Evolutionary conservation across 2,797 vertebrate species (phyloP).

Genomic region (Leptatherina wallacei): DNA sequence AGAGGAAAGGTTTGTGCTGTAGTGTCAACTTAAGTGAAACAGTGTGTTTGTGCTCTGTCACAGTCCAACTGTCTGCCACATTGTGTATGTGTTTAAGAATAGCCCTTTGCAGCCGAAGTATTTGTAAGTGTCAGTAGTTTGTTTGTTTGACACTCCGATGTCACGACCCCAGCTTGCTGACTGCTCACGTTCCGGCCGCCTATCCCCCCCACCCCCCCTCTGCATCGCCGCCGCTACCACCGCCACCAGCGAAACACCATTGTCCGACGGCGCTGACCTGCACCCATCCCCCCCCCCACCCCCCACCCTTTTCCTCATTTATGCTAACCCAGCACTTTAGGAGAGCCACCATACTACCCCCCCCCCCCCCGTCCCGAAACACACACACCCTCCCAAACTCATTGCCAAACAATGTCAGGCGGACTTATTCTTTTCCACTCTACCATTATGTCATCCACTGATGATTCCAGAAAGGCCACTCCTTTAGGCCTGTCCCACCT

Average conservation of each 20-base stretch:
- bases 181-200: conserved; percentile 85
- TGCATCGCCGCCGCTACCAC: conserved; percentile 13
- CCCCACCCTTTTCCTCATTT: conserved; percentile 69
- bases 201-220: conserved; percentile 39
- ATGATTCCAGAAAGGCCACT: conserved; percentile 91
- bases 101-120: conserved; percentile 67
- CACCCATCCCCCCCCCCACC: conserved; percentile 80
- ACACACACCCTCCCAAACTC: conserved; percentile 60
- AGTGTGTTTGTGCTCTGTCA: conserved; percentile 50
- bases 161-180: conserved; percentile 86
- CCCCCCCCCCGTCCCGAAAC: not conserved
- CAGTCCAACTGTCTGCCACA: conserved; percentile 55
- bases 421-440: conserved; percentile 89
- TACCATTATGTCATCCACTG: conserved; percentile 93
- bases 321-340: conserved; percentile 80
- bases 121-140: conserved; percentile 83
- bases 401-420: conserved; percentile 93
- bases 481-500: conserved; percentile 47
- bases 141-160: conserved; percentile 82
- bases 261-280: conserved; percentile 83
- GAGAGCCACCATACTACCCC: conserved; percentile 51
- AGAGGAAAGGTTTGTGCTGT: not conserved
- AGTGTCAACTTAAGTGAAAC: conserved; percentile 22
- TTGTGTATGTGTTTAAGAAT: conserved; percentile 84
- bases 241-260: conserved; percentile 59